Evolutionary conservation across 2,113 vertebrate genomes (phyloP).

Genomic region (Cebus imitator): DNA sequence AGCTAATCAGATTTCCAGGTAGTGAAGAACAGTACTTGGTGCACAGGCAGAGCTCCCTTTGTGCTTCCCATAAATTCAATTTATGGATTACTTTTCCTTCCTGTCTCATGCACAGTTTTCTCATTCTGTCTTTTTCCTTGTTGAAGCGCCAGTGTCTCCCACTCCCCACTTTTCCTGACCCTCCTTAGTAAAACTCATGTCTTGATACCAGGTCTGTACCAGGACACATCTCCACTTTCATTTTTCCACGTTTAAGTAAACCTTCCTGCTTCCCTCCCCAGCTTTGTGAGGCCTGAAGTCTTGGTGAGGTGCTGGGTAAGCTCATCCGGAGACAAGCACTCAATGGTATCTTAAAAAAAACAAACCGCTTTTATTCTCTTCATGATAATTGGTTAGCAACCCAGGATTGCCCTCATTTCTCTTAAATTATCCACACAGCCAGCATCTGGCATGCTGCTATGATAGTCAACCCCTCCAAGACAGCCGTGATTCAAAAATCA

Average conservation of each 20-base stretch:
- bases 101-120: slow-evolving; percentile 75
- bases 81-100: slow-evolving; percentile 77
- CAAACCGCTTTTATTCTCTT: background rate
- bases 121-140: slow-evolving; percentile 73
- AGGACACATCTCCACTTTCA: slow-evolving; percentile 28
- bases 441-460: background rate
- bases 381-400: background rate
- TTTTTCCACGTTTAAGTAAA: slow-evolving; percentile 51
- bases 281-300: background rate
- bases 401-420: background rate
- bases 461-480: background rate
- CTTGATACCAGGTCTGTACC: background rate
- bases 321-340: background rate
- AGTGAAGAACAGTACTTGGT: slow-evolving; percentile 30
- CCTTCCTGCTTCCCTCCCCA: background rate
- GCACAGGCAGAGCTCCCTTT: slow-evolving; percentile 55
- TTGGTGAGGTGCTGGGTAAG: background rate
- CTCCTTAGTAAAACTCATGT: slow-evolving; percentile 63
- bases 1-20: slow-evolving; percentile 76
- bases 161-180: slow-evolving; percentile 66
- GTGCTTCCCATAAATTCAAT: slow-evolving; percentile 81
- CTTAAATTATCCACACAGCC: background rate
- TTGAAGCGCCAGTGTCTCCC: slow-evolving; percentile 63
- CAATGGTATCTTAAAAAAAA: background rate
- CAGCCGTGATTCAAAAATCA: background rate